These are phyloP conservation scores for Scopus umbretta DNA, from an alignment of 2,113 vertebrate species.

Conservation along the genomic window DNA sequence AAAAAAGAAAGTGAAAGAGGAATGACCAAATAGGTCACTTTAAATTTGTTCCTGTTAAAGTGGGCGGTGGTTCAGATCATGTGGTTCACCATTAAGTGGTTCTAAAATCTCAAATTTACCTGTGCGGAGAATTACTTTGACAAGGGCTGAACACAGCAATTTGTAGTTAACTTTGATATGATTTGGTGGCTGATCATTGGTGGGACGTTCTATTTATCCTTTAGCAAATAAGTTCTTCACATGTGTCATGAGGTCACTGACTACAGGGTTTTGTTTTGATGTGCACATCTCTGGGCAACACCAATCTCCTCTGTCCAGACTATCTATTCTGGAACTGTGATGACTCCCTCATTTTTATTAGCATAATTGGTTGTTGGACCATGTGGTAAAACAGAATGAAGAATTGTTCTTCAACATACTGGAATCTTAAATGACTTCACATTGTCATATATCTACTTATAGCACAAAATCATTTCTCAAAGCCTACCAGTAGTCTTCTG, in stretches of 20 bases:
- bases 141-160: background rate
- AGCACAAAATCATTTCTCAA: background rate
- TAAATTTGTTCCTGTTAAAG: background rate
- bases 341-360: background rate
- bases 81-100: background rate
- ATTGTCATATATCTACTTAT: background rate
- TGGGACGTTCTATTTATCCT: background rate
- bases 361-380: background rate
- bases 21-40: background rate
- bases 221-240: background rate
- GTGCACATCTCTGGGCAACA: background rate
- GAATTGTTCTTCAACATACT: background rate
- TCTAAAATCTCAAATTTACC: background rate
- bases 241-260: background rate
- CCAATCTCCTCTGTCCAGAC: background rate
- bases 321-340: background rate
- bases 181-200: background rate
- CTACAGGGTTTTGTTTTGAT: background rate
- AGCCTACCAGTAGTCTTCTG: background rate
- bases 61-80: background rate
- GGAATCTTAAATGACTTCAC: background rate
- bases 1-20: background rate
- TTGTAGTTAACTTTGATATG: background rate
- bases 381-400: background rate
- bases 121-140: background rate